Evolutionary conservation across 2,113 vertebrate genomes (phyloP).

Genomic region (Dasypus novemcinctus): DNA sequence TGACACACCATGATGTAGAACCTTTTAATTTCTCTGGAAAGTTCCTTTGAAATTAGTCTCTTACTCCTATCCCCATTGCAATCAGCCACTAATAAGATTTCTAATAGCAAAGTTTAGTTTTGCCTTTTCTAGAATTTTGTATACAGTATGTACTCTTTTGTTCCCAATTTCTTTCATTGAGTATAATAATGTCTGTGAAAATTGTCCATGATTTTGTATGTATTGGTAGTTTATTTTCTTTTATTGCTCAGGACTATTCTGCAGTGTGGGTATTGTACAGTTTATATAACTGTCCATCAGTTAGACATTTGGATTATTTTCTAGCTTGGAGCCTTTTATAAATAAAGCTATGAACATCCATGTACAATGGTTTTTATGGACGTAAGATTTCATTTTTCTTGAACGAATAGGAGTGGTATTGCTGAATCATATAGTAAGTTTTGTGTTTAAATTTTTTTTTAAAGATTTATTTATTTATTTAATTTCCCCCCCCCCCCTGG

Average conservation of each 20-base stretch:
- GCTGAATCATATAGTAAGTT: background rate
- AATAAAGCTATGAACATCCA: background rate
- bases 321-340: background rate
- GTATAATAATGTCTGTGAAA: slow-evolving; percentile 20
- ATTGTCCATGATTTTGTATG: background rate
- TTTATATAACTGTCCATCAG: background rate
- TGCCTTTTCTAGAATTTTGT: background rate
- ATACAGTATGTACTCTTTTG: background rate
- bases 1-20: background rate
- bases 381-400: background rate
- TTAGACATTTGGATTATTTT: slow-evolving; percentile 3
- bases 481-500: too few relatives aligned
- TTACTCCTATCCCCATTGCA: background rate
- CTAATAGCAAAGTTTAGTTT: background rate
- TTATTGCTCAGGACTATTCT: background rate
- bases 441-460: background rate
- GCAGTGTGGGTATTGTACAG: background rate
- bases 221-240: background rate
- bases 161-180: background rate
- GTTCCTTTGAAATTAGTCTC: background rate
- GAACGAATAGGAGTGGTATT: background rate
- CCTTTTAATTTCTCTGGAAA: background rate
- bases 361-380: background rate
- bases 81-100: background rate
- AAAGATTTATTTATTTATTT: too few relatives aligned